Evolutionary conservation across 2,113 vertebrate species (phyloP).

Genomic region (Chaenogobius annularis): DNA sequence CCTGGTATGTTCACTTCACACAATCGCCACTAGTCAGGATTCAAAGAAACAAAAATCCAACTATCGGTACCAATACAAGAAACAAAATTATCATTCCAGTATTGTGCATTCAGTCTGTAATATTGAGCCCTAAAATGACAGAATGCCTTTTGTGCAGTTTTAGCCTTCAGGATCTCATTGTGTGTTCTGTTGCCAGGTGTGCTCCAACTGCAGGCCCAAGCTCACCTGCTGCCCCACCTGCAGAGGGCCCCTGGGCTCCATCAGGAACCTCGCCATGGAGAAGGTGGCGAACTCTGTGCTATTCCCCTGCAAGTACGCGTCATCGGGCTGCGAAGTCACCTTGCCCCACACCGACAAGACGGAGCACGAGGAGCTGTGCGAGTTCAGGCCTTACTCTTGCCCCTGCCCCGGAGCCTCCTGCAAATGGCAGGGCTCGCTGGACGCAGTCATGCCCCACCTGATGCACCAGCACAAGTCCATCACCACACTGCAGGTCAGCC

Average conservation of each 20-base stretch:
- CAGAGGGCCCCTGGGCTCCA: constrained; percentile 94
- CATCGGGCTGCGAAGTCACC: constrained; percentile 96
- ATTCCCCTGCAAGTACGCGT: constrained; percentile 97
- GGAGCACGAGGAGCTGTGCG: constrained; percentile 98
- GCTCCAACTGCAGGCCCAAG: constrained; percentile 98
- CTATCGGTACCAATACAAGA: too few relatives aligned
- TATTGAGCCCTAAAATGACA: background rate
- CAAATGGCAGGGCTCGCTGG: constrained; percentile 98
- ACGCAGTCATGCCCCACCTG: constrained; percentile 98
- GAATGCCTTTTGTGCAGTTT: background rate
- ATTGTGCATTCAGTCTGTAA: too few relatives aligned
- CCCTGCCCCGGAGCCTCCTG: constrained; percentile 97
- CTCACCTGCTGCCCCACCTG: constrained; percentile 98
- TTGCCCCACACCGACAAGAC: constrained; percentile 98
- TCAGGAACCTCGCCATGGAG: constrained; percentile 99
- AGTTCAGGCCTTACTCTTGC: constrained; percentile 97
- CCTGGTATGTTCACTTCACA: constrained; percentile 87
- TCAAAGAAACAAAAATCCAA: too few relatives aligned
- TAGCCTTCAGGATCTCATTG: background rate
- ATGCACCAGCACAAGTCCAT: constrained; percentile 99
- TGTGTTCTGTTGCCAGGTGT: constrained; percentile 70
- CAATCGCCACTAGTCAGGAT: too few relatives aligned
- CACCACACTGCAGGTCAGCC: constrained; percentile 87
- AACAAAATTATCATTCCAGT: too few relatives aligned
- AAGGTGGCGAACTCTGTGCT: constrained; percentile 99